Evolutionary conservation across 2,113 vertebrate genomes (phyloP).

Genomic region (Pica pica): DNA sequence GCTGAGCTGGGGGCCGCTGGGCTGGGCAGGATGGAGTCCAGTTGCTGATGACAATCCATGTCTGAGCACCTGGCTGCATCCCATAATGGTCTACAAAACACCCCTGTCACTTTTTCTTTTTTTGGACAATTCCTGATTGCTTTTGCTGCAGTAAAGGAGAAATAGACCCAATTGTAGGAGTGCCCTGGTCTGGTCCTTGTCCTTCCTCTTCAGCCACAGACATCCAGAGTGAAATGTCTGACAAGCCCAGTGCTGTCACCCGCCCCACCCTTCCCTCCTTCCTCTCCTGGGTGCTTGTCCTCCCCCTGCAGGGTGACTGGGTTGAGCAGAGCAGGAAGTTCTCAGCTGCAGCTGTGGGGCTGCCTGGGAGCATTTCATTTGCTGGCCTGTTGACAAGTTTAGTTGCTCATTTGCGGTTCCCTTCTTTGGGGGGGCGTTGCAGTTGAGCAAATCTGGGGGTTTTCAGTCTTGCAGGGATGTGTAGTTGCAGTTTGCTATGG

Average conservation of each 20-base stretch:
- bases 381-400: neutral
- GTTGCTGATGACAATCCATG: neutral
- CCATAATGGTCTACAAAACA: neutral
- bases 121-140: neutral
- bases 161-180: accelerated
- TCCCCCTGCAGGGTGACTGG: accelerated
- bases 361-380: neutral
- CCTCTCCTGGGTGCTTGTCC: neutral
- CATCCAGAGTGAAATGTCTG: neutral
- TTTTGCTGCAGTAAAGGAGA: neutral
- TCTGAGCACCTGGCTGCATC: neutral
- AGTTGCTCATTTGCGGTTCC: neutral
- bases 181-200: neutral
- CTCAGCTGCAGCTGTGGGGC: neutral
- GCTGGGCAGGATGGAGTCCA: neutral
- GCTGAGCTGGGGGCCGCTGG: neutral
- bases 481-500: neutral
- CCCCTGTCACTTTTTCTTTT: neutral
- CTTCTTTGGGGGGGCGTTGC: neutral
- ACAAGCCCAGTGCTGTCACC: neutral
- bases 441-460: neutral
- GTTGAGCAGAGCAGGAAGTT: neutral
- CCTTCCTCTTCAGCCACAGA: neutral
- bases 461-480: neutral
- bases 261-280: neutral